A percentile compares a stretch with the other conserved stretches of the same genome.
Evolutionary conservation across 2,888 invertebrate genomes (phyloP).

Genomic region (Megaustenia siamemsis): DNA sequence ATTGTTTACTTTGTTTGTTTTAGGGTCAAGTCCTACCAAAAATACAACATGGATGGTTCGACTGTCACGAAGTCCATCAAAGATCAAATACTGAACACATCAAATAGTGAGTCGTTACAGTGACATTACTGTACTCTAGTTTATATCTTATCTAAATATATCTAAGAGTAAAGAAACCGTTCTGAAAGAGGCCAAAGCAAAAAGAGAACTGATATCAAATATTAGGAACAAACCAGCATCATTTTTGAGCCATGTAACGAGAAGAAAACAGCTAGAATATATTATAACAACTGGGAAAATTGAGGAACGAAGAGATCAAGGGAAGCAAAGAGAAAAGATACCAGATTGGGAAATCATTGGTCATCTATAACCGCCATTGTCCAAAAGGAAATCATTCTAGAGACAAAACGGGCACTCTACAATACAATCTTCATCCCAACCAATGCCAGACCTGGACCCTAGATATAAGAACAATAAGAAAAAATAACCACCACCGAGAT

Average conservation of each 20-base stretch:
- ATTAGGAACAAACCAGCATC: not conserved
- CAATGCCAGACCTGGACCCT: no score
- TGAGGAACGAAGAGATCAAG: no score
- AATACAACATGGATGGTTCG: not conserved
- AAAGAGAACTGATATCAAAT: no score
- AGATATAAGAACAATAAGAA: no score
- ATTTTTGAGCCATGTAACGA: not conserved
- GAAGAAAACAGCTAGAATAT: not conserved
- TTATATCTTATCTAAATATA: not conserved
- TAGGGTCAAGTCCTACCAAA: not conserved
- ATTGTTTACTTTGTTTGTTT: not conserved
- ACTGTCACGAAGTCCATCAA: not conserved
- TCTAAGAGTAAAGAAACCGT: not conserved
- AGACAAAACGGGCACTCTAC: no score
- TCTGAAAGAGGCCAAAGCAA: no score
- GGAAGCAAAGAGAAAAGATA: no score
- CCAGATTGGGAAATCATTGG: no score
- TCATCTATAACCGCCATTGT: no score
- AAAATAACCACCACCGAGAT: no score
- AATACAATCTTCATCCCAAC: no score
- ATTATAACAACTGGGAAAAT: not conserved
- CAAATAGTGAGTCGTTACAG: not conserved
- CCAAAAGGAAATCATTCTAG: no score
- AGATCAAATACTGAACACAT: not conserved
- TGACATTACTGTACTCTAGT: not conserved